Base-by-base conservation (phyloP, 2,888 invertebrate genomes). In the Beris chalybata region DNA sequence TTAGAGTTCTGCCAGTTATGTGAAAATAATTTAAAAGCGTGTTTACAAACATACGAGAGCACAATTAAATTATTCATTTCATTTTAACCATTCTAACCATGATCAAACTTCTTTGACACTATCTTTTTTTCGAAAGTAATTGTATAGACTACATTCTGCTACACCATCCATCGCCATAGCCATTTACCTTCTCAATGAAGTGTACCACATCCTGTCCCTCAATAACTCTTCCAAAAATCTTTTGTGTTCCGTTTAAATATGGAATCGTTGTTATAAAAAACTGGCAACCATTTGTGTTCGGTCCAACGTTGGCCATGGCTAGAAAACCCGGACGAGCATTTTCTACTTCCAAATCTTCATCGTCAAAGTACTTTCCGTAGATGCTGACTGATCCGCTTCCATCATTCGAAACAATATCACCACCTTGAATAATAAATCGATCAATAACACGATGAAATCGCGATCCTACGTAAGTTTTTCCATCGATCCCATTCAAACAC, bases 241-340 rank as follows among this genome's bases (percentile, higher is more conserved):
- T 92, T 76, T 97, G 94, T 69, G 90, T 86, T 52, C 90, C 91
- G 81, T 97, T 92, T 70, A 97, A 80, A 95, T 95, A 96, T 1
- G 91, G 89, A 70, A 90, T 87, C 1, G 92, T 91, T n/a, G 94
- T 95, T 74, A 97, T 92, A 78, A 96, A 90, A 81, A 97, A 97
- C 80, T 97, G 97, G 72, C 94, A 95, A 4, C 95, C 95, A 81
- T 97, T 97, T n/a, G 95, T 92, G 76, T 96, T 85, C 65, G 87
- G 87, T 29, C 91, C 91, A 75, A 86, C 86, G 79, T 97, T 96
- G 1, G 95, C 96, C 96, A 96, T 95, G 71, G 93, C 92, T 48
- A 97, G 82, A 80, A 93, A 91, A 65, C 97, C 95, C 3, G 93
- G 86, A 11, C 87, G 86, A 69, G 86, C 87, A 76, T 95, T 95